phyloP scores from a whole-genome alignment of 2,797 vertebrate genomes.

The Okamejei kenojei region DNA sequence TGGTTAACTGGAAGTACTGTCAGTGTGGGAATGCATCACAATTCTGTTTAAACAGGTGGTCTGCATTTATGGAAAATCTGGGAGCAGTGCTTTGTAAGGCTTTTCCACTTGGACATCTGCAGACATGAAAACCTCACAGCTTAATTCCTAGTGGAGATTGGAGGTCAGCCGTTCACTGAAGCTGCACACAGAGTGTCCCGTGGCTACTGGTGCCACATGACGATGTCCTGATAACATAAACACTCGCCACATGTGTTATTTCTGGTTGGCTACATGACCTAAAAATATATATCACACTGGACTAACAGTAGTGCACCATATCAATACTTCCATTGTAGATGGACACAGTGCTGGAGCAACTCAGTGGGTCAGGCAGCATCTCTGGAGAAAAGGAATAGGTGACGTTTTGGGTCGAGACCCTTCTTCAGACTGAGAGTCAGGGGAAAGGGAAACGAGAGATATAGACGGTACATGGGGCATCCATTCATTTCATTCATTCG shows the following conservation, averaged over 20 bases:
- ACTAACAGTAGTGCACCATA: neutral
- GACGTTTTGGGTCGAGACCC: too few species aligned
- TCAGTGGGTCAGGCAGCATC: too few species aligned
- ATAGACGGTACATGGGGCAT: too few species aligned
- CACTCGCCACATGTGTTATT: conserved; percentile 14
- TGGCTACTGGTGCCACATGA: neutral
- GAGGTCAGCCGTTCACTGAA: neutral
- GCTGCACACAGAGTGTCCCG: neutral
- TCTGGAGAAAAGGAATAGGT: too few species aligned
- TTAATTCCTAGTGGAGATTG: neutral
- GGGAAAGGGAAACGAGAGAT: too few species aligned
- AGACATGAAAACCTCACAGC: conserved; percentile 27
- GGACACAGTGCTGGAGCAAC: neutral
- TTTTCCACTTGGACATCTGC: conserved; percentile 29
- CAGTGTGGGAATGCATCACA: conserved; percentile 25
- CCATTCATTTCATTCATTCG: too few species aligned
- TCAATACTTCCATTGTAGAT: neutral
- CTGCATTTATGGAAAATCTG: conserved; percentile 2
- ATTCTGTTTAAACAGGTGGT: conserved; percentile 33
- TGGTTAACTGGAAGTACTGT: conserved; percentile 32
- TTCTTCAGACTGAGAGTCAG: too few species aligned
- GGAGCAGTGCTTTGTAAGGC: neutral
- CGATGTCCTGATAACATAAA: conserved; percentile 8
- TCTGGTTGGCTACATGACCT: conserved; percentile 7
- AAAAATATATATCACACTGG: neutral